Base-by-base conservation (phyloP, 2,888 invertebrate genomes). In the Apodemia zela region DNA sequence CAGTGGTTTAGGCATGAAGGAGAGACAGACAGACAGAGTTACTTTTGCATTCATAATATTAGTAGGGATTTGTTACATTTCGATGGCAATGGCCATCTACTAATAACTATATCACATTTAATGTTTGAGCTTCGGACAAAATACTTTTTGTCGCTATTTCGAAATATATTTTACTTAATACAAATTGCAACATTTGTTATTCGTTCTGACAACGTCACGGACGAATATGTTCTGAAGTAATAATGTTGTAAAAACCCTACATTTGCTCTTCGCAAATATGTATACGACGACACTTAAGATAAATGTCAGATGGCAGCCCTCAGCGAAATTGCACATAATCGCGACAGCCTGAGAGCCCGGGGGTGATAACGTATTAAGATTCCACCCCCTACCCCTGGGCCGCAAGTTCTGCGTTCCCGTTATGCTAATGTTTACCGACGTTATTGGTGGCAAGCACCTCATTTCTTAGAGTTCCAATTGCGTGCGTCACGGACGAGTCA, bases 381-480 rank as follows among this genome's bases (percentile, higher is more conserved):
- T 79, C 78, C 72, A 70, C 77, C 73, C 72, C 66, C 71, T 70
- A 65, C 69, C 71, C 68, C 72, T 73, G 72, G 73, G 71, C 78
- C 78, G 81, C 81, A 82, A 84, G 84, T 83, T 85, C 85, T 82
- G 77, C 77, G 72, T 80, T 81, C 78, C 80, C 82, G 82, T 84
- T 81, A 84, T 84, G 81, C 80, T 81, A 84, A 85, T 83, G 77
- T 83, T 84, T 81, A 80, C 79, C 76, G 76, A 82, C 80, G 42
- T 33, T 29, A 79, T 78, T 75, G 77, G 75, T 78, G 78, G 78
- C 77, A 25, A 45, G 21, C 61, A 21, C 49, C 60, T 61, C 60
- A 59, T 61, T 49, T 57, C 42, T 62, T 25, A 21, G 54, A 25
- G 25, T 3, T 25, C 54, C 54, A 25, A 25, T 54, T 54, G 54